Percentiles rank a stretch among this genome's conserved stretches.
phyloP scores from a whole-genome alignment of 2,113 vertebrate species.

The Hirundichthys speculiger region DNA sequence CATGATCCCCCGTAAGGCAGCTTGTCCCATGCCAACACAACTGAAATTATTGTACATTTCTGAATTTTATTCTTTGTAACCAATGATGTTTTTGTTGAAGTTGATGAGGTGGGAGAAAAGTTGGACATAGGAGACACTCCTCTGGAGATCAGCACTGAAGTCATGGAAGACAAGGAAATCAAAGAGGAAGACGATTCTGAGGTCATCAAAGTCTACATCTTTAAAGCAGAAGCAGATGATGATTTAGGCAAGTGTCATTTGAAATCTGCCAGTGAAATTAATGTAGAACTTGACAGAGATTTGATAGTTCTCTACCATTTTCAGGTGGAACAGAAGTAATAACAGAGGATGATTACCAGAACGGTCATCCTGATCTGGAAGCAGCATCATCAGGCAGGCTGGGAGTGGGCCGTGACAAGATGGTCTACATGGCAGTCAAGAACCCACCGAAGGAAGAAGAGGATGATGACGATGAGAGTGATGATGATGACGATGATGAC shows the following conservation, averaged over 20 bases:
- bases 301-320: constrained; percentile 35
- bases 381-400: constrained; percentile 87
- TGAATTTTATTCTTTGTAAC: constrained; percentile 17
- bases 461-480: constrained; percentile 88
- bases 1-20: constrained; percentile 92
- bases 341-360: constrained; percentile 95
- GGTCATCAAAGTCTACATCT: constrained; percentile 99
- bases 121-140: constrained; percentile 93
- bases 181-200: constrained; percentile 96
- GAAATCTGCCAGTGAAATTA: not conserved
- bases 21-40: not conserved
- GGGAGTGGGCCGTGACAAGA: constrained; percentile 94
- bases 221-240: constrained; percentile 98
- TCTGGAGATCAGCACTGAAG: constrained; percentile 94
- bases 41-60: not conserved
- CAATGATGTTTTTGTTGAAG: constrained; percentile 76
- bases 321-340: constrained; percentile 97
- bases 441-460: constrained; percentile 90
- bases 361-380: constrained; percentile 92
- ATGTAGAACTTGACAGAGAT: not conserved
- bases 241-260: constrained; percentile 87
- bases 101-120: constrained; percentile 98
- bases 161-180: constrained; percentile 89
- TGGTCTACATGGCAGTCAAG: constrained; percentile 99
- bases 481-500: constrained; percentile 68